Evolutionary conservation across 1,140 invertebrate species (phyloP).

Genomic region (Microplitis mediator): DNA sequence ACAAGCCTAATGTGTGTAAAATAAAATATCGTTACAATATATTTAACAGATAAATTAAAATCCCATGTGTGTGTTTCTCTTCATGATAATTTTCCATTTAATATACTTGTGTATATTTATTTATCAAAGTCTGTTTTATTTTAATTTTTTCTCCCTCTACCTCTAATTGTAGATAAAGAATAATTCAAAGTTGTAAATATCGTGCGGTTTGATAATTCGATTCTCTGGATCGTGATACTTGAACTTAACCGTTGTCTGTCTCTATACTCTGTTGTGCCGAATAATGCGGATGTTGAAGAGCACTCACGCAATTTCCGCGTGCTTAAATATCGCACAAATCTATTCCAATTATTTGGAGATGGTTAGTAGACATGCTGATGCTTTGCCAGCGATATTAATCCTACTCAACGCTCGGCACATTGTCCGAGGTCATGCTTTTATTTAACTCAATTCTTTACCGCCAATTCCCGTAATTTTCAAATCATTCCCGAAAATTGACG

Average conservation of each 20-base stretch:
- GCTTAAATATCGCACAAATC: slow-evolving; percentile 10
- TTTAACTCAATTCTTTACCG: neutral
- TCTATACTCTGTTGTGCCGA: neutral
- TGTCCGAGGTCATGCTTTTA: neutral
- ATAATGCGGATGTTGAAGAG: slow-evolving; percentile 6
- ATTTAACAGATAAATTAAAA: too few relatives aligned
- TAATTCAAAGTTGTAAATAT: neutral
- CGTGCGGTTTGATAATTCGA: neutral
- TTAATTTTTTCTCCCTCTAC: neutral
- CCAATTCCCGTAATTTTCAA: too few relatives aligned
- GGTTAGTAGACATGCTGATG: neutral
- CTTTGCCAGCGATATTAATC: neutral
- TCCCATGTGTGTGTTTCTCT: too few relatives aligned
- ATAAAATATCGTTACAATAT: neutral
- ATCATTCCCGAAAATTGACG: too few relatives aligned
- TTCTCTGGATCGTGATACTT: neutral
- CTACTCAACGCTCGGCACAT: neutral
- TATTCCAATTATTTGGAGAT: slow-evolving; percentile 4
- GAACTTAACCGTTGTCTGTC: neutral
- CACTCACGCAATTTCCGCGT: slow-evolving; percentile 10
- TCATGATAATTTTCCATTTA: too few relatives aligned
- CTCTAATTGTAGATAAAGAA: too few relatives aligned
- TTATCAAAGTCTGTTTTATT: neutral
- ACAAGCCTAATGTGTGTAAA: neutral
- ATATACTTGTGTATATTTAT: too few relatives aligned